Percentiles rank a stretch among this genome's conserved stretches.
Evolutionary conservation across 2,797 vertebrate genomes (phyloP).

Genomic region (Gastrophryne carolinensis): DNA sequence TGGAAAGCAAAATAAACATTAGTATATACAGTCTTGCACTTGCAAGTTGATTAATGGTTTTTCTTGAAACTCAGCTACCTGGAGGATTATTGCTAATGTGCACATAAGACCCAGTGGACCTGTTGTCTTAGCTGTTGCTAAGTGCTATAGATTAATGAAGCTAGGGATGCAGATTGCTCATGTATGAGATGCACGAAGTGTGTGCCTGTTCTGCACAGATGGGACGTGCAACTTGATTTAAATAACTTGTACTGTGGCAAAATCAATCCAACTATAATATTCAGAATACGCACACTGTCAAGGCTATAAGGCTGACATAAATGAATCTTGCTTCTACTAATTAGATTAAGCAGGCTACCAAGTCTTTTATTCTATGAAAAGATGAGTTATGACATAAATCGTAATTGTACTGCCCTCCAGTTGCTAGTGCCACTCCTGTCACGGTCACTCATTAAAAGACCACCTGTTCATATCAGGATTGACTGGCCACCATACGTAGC

Average conservation of each 20-base stretch:
- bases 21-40: not conserved
- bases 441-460: too few species aligned
- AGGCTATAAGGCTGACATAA: not conserved
- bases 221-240: not conserved
- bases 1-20: slow-evolving; percentile 15
- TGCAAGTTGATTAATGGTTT: slow-evolving; percentile 33
- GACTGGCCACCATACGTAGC: too few species aligned
- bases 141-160: slow-evolving; percentile 37
- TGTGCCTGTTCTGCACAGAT: not conserved
- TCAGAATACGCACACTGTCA: not conserved
- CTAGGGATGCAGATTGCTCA: slow-evolving; percentile 7
- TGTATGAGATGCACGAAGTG: slow-evolving; percentile 4
- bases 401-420: too few species aligned
- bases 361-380: too few species aligned
- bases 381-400: too few species aligned
- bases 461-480: too few species aligned
- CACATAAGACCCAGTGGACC: slow-evolving; percentile 14
- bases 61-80: slow-evolving; percentile 4
- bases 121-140: slow-evolving; percentile 3
- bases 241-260: not conserved
- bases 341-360: too few species aligned
- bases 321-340: too few species aligned
- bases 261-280: not conserved
- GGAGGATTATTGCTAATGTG: slow-evolving; percentile 27
- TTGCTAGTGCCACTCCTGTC: too few species aligned